Evolutionary conservation across 2,888 invertebrate species (phyloP).

Genomic region (Hyposoter didymator): DNA sequence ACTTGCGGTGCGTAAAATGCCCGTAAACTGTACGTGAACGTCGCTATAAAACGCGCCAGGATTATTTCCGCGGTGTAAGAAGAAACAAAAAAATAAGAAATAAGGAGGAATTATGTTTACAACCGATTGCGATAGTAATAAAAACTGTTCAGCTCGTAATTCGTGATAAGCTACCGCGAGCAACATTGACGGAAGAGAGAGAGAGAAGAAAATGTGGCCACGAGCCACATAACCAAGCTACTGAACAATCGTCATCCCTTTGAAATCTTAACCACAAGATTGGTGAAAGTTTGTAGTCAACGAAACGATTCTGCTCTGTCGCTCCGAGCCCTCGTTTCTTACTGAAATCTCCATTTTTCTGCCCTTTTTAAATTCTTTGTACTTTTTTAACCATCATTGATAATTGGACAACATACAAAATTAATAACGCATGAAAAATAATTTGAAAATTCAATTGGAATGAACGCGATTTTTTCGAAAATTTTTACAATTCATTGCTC

Average conservation of each 20-base stretch:
- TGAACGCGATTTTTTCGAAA: background rate
- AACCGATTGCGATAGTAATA: constrained; percentile 12
- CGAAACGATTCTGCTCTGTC: constrained; percentile 41
- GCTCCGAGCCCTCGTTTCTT: constrained; percentile 17
- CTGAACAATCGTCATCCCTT: constrained; percentile 59
- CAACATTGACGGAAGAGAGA: constrained; percentile 6
- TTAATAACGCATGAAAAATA: background rate
- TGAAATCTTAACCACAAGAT: constrained; percentile 62
- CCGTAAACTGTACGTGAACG: background rate
- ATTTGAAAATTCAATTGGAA: background rate
- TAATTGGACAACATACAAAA: background rate
- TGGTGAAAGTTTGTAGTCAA: constrained; percentile 59
- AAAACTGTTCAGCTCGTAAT: constrained; percentile 56
- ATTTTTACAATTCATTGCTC: background rate
- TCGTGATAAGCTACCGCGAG: constrained; percentile 52
- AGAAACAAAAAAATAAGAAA: background rate
- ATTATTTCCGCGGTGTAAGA: constrained; percentile 5
- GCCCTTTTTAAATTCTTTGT: background rate
- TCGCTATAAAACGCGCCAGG: background rate
- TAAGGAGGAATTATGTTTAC: background rate
- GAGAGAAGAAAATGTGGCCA: constrained; percentile 16
- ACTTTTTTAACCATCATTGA: background rate
- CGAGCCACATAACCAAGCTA: constrained; percentile 5
- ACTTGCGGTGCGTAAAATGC: background rate
- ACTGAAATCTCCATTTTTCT: background rate